A percentile compares a stretch with the other conserved stretches of the same genome.
These are phyloP conservation scores for Clarias fuscus DNA, from an alignment of 2,797 vertebrate species.

Conservation along the genomic window DNA sequence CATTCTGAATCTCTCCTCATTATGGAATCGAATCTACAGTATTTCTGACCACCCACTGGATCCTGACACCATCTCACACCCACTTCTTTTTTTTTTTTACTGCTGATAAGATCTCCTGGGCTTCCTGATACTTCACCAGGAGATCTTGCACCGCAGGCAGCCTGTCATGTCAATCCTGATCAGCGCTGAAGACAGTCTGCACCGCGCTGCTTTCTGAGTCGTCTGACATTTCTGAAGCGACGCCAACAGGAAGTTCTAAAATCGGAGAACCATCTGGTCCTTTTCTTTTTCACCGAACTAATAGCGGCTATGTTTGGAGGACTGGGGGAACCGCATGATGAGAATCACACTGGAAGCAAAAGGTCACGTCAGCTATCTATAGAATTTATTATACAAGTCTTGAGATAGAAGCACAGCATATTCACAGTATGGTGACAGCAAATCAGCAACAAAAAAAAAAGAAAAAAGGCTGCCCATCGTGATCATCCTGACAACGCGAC, in stretches of 20 bases:
- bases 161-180: neutral
- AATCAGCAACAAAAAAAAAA: neutral
- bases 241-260: constrained; percentile 37
- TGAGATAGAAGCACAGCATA: constrained; percentile 9
- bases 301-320: constrained; percentile 12
- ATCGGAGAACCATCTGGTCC: constrained; percentile 42
- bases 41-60: neutral
- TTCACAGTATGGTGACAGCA: constrained; percentile 17
- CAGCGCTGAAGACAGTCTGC: neutral
- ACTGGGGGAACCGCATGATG: constrained; percentile 13
- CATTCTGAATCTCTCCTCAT: neutral
- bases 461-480: neutral
- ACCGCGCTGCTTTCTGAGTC: neutral
- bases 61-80: neutral
- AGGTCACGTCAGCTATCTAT: constrained; percentile 32
- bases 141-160: neutral
- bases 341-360: constrained; percentile 25
- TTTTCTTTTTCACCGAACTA: constrained; percentile 21
- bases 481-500: neutral
- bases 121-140: neutral
- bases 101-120: constrained; percentile 1
- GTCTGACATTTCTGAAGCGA: constrained; percentile 39
- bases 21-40: neutral
- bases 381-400: constrained; percentile 21
- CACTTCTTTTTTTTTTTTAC: constrained; percentile 1